These are phyloP conservation scores for Aphelinus certus DNA, from an alignment of 1,140 invertebrate genomes.

Conservation along the genomic window DNA sequence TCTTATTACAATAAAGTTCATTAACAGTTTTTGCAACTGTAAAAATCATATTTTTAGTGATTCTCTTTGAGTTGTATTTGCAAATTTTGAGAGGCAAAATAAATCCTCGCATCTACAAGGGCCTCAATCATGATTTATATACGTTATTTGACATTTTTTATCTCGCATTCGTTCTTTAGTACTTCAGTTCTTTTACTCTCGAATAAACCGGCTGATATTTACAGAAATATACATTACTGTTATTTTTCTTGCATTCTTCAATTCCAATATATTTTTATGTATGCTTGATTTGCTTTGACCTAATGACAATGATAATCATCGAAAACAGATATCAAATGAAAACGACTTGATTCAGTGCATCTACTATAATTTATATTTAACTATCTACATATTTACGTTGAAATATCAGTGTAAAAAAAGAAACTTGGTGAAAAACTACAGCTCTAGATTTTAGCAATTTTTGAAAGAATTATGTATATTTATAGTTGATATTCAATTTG, in stretches of 20 bases:
- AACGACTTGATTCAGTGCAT: background rate
- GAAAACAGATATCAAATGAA: slow-evolving; percentile 1
- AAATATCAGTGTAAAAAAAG: slow-evolving; percentile 7
- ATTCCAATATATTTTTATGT: slow-evolving; percentile 29
- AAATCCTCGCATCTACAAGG: background rate
- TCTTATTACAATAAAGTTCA: slow-evolving; percentile 27
- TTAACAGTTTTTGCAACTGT: slow-evolving; percentile 29
- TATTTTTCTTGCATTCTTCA: slow-evolving; percentile 30
- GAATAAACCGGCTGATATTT: slow-evolving; percentile 37
- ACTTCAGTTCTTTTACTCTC: slow-evolving; percentile 36
- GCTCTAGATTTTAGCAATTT: slow-evolving; percentile 18
- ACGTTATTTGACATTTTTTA: slow-evolving; percentile 7
- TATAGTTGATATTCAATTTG: slow-evolving; percentile 23
- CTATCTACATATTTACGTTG: slow-evolving; percentile 38
- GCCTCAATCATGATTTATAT: background rate
- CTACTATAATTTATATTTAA: slow-evolving; percentile 34
- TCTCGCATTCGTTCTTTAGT: slow-evolving; percentile 23
- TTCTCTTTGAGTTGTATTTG: slow-evolving; percentile 32
- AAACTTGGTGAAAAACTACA: slow-evolving; percentile 1
- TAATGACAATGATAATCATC: slow-evolving; percentile 17
- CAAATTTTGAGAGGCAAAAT: background rate
- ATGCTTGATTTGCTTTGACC: slow-evolving; percentile 6
- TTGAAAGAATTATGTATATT: slow-evolving; percentile 5
- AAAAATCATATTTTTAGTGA: slow-evolving; percentile 19
- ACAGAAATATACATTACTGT: slow-evolving; percentile 37